Percentiles rank a stretch among this genome's conserved stretches.
These are phyloP conservation scores for Ctenochaetus hawaiiensis DNA, from an alignment of 2,797 vertebrate genomes.

Conservation along the genomic window DNA sequence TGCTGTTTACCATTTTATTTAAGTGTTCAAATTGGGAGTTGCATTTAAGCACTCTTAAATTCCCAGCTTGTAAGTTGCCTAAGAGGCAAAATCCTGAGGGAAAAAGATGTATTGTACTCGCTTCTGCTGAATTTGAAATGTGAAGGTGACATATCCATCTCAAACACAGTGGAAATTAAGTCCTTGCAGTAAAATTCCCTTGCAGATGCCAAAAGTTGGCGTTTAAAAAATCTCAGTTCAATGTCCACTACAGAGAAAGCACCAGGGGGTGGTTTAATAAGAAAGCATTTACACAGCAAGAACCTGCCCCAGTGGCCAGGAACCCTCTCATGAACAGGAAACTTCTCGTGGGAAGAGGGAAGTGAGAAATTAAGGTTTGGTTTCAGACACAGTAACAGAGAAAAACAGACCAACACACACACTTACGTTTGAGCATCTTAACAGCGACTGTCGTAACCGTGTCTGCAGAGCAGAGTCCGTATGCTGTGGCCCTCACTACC, in stretches of 20 bases:
- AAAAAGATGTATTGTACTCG: neutral
- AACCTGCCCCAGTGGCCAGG: neutral
- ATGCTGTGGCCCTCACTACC: slow-evolving; percentile 95
- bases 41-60: no score
- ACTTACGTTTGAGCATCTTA: slow-evolving; percentile 98
- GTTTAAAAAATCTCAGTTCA: neutral
- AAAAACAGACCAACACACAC: slow-evolving; percentile 16
- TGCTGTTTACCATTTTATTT: no score
- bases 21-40: no score
- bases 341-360: neutral
- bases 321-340: neutral
- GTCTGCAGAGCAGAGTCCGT: slow-evolving; percentile 93
- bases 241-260: neutral
- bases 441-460: slow-evolving; percentile 94
- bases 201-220: neutral
- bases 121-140: neutral
- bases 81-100: neutral
- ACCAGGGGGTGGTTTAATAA: neutral
- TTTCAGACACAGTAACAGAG: neutral
- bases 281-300: neutral
- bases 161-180: no score
- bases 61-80: neutral
- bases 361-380: neutral
- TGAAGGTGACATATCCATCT: neutral
- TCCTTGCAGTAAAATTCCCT: no score